Conservation (phyloP, 2,113 vertebrate genomes). For the Dromiciops gliroides region DNA sequence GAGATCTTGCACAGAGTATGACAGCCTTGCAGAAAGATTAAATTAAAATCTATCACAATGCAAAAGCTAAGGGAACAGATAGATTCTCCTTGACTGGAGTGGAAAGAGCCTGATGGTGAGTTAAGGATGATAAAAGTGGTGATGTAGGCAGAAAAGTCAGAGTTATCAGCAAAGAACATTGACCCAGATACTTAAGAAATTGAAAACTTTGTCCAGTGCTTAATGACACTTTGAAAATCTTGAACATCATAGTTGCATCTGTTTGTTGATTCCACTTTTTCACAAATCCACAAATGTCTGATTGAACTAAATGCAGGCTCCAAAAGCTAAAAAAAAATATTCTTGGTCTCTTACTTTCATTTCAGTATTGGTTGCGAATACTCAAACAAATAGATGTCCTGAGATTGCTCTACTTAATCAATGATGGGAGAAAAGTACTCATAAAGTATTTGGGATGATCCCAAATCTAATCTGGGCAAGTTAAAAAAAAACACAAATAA, state of each 20-base stretch:
- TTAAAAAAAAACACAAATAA: not conserved
- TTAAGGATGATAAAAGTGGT: conserved; percentile 56
- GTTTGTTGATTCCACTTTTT: conserved; percentile 5
- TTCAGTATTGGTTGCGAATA: not conserved
- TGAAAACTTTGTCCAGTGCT: conserved; percentile 9
- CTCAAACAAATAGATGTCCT: not conserved
- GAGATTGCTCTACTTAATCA: not conserved
- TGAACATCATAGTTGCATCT: conserved; percentile 9
- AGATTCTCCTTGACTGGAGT: conserved; percentile 54
- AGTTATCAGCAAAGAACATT: conserved; percentile 49
- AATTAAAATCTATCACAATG: conserved; percentile 65
- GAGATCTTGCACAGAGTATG: conserved; percentile 54
- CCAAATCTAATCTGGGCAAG: not conserved
- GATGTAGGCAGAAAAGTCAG: conserved; percentile 66
- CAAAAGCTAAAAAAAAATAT: not conserved
- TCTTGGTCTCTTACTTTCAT: not conserved
- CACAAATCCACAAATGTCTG: not conserved
- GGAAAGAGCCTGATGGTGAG: not conserved
- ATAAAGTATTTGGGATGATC: not conserved
- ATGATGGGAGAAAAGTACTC: not conserved
- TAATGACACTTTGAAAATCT: conserved; percentile 38
- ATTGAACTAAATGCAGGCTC: not conserved
- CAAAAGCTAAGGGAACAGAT: conserved; percentile 45
- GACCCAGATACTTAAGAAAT: conserved; percentile 52
- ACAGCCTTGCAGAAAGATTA: conserved; percentile 52